phyloP scores from a whole-genome alignment of 2,797 vertebrate species.

The Phataginus tricuspis region DNA sequence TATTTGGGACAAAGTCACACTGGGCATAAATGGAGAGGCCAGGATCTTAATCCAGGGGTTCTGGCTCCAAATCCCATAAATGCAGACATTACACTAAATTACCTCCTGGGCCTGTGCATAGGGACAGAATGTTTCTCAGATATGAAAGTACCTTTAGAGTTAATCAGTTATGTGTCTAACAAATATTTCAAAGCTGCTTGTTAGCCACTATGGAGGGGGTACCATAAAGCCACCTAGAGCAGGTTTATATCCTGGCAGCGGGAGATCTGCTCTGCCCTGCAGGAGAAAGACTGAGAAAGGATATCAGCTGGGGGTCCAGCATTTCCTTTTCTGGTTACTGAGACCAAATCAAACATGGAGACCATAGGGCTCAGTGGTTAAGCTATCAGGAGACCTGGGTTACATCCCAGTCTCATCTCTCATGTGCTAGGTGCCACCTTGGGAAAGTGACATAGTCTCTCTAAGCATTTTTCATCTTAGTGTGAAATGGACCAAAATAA shows the following conservation, averaged over 20 bases:
- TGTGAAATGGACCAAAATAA: background rate
- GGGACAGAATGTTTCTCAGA: background rate
- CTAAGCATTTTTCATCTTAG: background rate
- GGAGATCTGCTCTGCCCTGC: background rate
- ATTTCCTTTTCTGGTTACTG: background rate
- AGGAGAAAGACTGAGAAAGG: background rate
- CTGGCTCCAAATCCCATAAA: no score
- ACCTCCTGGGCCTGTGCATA: fast-evolving
- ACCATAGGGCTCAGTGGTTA: fast-evolving
- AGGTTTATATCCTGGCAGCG: background rate
- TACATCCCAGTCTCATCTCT: background rate
- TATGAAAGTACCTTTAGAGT: background rate
- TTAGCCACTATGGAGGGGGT: background rate
- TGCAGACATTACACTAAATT: no score
- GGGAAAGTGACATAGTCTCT: background rate
- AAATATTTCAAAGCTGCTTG: background rate
- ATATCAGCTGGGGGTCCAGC: fast-evolving
- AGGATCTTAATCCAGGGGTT: background rate
- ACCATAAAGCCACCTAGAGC: background rate
- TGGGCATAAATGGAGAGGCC: background rate
- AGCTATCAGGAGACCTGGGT: background rate
- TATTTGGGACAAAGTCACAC: fast-evolving
- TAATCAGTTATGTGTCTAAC: background rate
- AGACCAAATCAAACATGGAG: background rate
- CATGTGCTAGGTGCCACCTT: background rate